Percentiles rank a stretch among this genome's conserved stretches.
Conservation (phyloP, 2,113 vertebrate genomes). For the Prionailurus bengalensis region DNA sequence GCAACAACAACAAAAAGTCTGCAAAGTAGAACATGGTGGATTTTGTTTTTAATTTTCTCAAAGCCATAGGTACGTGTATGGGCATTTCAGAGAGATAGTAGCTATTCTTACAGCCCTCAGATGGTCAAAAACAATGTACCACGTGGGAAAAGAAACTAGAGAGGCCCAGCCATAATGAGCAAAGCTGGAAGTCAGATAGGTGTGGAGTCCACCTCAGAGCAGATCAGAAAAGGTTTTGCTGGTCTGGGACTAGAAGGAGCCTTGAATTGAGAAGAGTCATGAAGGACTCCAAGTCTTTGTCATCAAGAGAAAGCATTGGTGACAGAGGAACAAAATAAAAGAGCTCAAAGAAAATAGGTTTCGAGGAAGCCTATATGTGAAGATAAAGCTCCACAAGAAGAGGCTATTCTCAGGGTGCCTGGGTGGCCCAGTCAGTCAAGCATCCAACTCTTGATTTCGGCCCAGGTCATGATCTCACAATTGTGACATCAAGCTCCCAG, state of each 20-base stretch:
- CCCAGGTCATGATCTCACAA: too few relatives aligned
- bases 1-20: background rate
- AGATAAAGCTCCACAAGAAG: background rate
- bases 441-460: too few relatives aligned
- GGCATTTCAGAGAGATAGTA: background rate
- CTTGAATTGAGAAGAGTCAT: background rate
- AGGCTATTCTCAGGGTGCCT: too few relatives aligned
- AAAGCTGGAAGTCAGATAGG: background rate
- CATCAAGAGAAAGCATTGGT: background rate
- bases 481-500: too few relatives aligned
- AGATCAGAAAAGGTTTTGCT: background rate
- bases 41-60: background rate
- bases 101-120: background rate
- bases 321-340: background rate
- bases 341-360: background rate
- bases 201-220: accelerated
- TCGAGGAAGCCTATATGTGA: background rate
- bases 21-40: background rate
- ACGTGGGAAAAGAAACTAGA: background rate
- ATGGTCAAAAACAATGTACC: background rate
- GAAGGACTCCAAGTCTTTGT: background rate
- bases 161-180: background rate
- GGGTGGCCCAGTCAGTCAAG: too few relatives aligned
- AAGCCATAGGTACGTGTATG: background rate
- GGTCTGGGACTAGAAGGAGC: background rate